Conservation (phyloP, 2,113 vertebrate species). For the Sylvietta virens region DNA sequence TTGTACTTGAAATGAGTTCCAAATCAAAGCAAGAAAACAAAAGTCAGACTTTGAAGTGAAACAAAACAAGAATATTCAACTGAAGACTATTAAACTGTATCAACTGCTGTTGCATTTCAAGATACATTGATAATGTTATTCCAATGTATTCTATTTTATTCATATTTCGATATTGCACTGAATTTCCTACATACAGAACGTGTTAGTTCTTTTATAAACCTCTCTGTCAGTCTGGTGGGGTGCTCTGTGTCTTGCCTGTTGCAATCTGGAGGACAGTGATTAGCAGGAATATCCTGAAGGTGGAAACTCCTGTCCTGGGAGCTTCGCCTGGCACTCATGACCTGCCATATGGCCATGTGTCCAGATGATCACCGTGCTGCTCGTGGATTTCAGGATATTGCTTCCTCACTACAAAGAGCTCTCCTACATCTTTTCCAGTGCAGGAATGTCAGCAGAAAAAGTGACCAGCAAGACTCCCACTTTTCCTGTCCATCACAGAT, state of each 20-base stretch:
- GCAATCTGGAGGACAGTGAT: neutral
- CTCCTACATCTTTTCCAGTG: neutral
- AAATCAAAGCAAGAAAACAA: neutral
- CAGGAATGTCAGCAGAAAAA: neutral
- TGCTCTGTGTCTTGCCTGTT: neutral
- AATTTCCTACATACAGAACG: rapidly evolving
- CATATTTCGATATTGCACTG: neutral
- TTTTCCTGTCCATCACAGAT: neutral
- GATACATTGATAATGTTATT: neutral
- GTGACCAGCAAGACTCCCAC: neutral
- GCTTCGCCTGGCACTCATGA: neutral
- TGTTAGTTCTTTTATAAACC: neutral
- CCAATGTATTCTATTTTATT: neutral
- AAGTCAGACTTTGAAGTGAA: neutral
- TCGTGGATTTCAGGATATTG: neutral
- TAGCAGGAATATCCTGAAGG: neutral
- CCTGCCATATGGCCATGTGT: neutral
- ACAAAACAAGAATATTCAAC: neutral
- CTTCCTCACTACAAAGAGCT: neutral
- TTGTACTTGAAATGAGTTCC: neutral
- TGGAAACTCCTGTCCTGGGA: neutral
- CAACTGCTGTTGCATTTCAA: neutral
- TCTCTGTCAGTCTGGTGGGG: neutral
- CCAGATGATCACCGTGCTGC: neutral
- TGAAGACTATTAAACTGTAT: neutral